Base-by-base conservation (phyloP, 1,140 invertebrate species). In the Drosophila pachea region DNA sequence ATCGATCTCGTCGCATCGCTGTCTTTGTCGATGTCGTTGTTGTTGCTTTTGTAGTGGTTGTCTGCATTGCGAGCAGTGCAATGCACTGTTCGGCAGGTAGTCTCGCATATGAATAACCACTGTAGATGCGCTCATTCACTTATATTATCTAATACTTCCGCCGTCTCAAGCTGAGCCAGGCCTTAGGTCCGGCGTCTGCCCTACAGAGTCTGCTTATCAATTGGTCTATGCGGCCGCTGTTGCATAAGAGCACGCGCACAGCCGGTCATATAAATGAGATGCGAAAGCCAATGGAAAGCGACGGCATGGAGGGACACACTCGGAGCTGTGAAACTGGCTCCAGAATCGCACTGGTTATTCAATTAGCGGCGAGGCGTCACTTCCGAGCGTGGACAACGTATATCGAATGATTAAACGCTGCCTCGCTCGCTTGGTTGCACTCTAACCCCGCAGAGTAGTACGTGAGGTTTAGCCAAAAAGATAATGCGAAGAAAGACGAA, bases 231-330 rank as follows among this genome's bases (percentile, higher is more conserved):
- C 60, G 11, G 29, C 33, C 16, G 53, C 77, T 83, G 72, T 83
- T 83, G 72, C 78, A 64, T 83, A 83, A 82, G 71, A 50, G 35
- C 54, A 36, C 60, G 36, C 42, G 60, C 58, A 52, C 60, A 73
- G 72, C 43, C 66, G 66, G 61, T 81, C 73, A 84, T 84, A 79
- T 84, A 81, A 86, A 84, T 84, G 81, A 79, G 73, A 64, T 73
- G 43, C 48, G 49, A 49, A 12, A 67, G 63, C 43, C 3, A 11
- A 5, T 9, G 16, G 31, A 9, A 9, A 33, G 12, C 16, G 11
- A 11, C 5, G 22, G 11, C 4, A 40, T 9, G 45, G 47, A 14
- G 11, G 7, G 8, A 33, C 6, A 32, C 7, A 45, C 16, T 47
- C 14, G 43, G 16, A 22, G 58, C 45, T 48, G 22, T 31, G 22